Evolutionary conservation across 2,888 invertebrate species (phyloP), one percentile per base, ranked within the genome.

Genomic region (Lutraria lutraria): DNA sequence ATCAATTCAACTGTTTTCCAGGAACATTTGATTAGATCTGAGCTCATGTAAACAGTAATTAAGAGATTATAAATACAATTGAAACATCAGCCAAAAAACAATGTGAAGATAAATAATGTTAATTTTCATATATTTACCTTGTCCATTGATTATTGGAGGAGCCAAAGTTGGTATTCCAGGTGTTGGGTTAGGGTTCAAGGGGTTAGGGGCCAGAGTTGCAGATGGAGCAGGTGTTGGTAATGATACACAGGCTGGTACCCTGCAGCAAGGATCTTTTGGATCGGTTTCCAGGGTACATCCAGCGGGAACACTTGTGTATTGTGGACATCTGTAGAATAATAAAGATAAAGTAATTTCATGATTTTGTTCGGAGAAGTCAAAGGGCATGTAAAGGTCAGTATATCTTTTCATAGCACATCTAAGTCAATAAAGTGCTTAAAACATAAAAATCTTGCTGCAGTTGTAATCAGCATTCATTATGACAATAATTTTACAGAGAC

Each of bases 181-280:
- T 0, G 76, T 76, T 15, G 16, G 16, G 54, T 54, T 83, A 52
- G 83, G 88, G 85, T 82, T 80, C 72, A n/a, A 83, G 80, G 91
- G 91, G 60, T 80, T 87, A 21, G 89, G 92, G 19, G 88, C 85
- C 54, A 87, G 86, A 3, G 83, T 89, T 3, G 72, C 83, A 25
- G 68, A 87, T n/a, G 93, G 91, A 16, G 82, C 85, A 21, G 93
- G 93, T 34, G 91, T 90, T 16, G 94, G 93, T 4, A 91, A 83
- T 52, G 88, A 87, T 4, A 83, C 90, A 82, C 95, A 95, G 56
- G 84, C 83, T 76, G 95, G 94, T 3, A 92, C 86, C 29, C 93
- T 90, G 89, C 95, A 95, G 87, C 95, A 95, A 29, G 94, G 92
- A 72, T 95, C 94, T 25, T 88, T 89, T 29, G 93, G 94, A 86